Evolutionary conservation across 2,888 invertebrate species (phyloP).

Genomic region (Pandemis heparana): DNA sequence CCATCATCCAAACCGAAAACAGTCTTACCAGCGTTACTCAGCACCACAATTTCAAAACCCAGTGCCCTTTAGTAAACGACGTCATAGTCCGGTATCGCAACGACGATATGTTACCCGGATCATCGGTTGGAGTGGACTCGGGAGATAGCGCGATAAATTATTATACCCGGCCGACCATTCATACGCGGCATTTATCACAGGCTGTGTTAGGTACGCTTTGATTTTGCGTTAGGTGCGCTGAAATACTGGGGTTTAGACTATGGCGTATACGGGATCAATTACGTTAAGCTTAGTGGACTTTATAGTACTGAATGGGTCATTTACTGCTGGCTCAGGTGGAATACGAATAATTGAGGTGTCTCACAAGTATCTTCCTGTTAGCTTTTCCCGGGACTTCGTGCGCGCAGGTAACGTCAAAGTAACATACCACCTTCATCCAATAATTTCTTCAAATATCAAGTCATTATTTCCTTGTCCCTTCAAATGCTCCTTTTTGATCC

Average conservation of each 20-base stretch:
- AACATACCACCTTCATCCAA: too few species aligned
- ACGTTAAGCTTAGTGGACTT: not conserved
- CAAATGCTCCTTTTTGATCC: too few species aligned
- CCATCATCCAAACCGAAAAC: too few species aligned
- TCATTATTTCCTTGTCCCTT: too few species aligned
- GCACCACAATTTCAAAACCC: conserved; percentile 25
- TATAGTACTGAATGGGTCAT: not conserved
- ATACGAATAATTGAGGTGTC: not conserved
- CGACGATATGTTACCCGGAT: conserved; percentile 41
- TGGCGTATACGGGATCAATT: not conserved
- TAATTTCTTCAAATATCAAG: too few species aligned
- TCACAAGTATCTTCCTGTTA: not conserved
- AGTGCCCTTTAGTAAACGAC: conserved; percentile 35
- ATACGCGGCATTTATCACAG: conserved; percentile 43
- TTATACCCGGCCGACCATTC: conserved; percentile 38
- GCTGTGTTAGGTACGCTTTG: conserved; percentile 39
- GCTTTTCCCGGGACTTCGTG: too few species aligned
- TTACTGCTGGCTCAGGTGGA: not conserved
- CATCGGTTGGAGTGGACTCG: conserved; percentile 42
- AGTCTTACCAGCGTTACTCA: not conserved
- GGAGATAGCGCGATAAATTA: conserved; percentile 43
- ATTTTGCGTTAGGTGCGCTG: conserved; percentile 34
- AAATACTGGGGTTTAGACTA: not conserved
- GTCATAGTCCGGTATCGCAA: conserved; percentile 39
- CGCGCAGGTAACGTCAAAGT: too few species aligned